Evolutionary conservation across 1,140 invertebrate genomes (phyloP).

Genomic region (Solenopsis invicta): DNA sequence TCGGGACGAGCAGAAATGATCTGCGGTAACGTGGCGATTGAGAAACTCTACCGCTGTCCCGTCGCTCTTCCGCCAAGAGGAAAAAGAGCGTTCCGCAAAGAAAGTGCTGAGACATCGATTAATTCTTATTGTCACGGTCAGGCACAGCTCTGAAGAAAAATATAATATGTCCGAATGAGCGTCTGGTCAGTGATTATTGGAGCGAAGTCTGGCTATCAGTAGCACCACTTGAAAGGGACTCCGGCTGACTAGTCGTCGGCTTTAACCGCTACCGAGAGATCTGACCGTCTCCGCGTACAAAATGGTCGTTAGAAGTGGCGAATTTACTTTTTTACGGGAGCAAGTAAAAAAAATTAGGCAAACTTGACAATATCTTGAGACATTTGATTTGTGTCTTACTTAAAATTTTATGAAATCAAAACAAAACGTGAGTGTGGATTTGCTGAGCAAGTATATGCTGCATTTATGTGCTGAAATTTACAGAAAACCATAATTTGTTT

Average conservation of each 20-base stretch:
- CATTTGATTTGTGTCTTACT: neutral
- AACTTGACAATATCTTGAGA: neutral
- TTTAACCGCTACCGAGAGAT: conserved; percentile 59
- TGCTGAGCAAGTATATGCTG: neutral
- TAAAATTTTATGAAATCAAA: neutral
- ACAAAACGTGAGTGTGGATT: neutral
- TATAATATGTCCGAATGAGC: conserved; percentile 66
- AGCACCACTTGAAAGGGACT: conserved; percentile 72
- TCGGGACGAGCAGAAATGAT: conserved; percentile 61
- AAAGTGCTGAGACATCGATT: conserved; percentile 76
- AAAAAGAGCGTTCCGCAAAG: conserved; percentile 55
- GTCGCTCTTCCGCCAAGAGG: conserved; percentile 18
- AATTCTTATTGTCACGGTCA: conserved; percentile 80
- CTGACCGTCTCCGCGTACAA: conserved; percentile 55
- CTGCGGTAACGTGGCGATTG: conserved; percentile 34
- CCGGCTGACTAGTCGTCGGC: conserved; percentile 68
- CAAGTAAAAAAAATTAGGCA: neutral
- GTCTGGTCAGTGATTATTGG: conserved; percentile 60
- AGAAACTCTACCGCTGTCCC: conserved; percentile 24
- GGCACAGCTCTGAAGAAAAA: conserved; percentile 62
- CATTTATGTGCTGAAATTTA: neutral
- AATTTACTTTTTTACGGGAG: neutral
- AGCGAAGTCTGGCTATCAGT: conserved; percentile 68
- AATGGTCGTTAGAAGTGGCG: conserved; percentile 45
- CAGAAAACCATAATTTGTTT: conserved; percentile 1